A percentile compares a stretch with the other conserved stretches of the same genome.
phyloP scores from a whole-genome alignment of 2,113 vertebrate genomes.

The Campylomormyrus numenius region DNA sequence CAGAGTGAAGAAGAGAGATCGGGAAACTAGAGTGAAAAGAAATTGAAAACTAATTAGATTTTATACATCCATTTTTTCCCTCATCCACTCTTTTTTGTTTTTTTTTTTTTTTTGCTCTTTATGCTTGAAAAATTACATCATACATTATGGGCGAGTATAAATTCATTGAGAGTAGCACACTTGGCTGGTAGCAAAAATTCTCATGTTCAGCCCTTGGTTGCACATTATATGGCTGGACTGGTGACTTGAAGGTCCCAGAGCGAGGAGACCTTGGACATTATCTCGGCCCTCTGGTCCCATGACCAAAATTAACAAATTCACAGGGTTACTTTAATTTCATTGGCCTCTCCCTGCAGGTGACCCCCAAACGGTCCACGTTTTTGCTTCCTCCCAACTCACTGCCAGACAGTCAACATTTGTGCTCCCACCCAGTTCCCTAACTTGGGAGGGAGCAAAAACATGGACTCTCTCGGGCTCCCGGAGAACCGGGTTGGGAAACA shows the following conservation, averaged over 20 bases:
- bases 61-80: neutral
- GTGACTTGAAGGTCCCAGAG: neutral
- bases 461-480: neutral
- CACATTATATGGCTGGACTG: neutral
- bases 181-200: neutral
- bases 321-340: neutral
- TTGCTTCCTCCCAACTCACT: neutral
- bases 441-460: neutral
- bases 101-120: neutral
- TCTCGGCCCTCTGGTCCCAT: neutral
- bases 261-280: neutral
- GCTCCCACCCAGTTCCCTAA: neutral
- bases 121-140: neutral
- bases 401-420: neutral
- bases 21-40: neutral
- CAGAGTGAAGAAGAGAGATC: neutral
- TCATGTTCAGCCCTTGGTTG: neutral
- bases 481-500: neutral
- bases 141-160: neutral
- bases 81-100: no score
- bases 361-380: neutral
- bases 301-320: neutral
- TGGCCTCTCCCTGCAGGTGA: neutral
- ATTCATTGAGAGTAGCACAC: neutral
- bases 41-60: no score